Evolutionary conservation across 2,797 vertebrate genomes (phyloP).

Genomic region (Phoxinus dragarum): DNA sequence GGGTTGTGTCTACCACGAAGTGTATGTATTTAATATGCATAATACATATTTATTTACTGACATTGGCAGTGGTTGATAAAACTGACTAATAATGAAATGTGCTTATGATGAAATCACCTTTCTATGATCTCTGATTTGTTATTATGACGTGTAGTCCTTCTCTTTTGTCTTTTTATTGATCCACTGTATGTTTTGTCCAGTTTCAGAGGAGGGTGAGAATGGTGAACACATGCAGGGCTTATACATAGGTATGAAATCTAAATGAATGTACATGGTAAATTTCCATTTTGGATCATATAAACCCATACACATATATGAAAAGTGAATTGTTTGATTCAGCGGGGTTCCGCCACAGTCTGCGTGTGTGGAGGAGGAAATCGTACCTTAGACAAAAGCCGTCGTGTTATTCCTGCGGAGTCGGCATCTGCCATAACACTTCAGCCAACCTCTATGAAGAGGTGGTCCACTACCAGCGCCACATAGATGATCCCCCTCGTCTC

Average conservation of each 20-base stretch:
- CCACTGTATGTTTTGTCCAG: constrained; percentile 1
- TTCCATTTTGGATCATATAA: neutral
- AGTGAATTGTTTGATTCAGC: constrained; percentile 72
- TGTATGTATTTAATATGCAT: neutral
- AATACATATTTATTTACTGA: neutral
- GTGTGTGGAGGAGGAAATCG: constrained; percentile 84
- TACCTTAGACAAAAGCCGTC: constrained; percentile 69
- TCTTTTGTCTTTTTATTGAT: neutral
- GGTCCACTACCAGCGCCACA: constrained; percentile 82
- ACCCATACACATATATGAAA: constrained; percentile 68
- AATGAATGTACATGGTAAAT: neutral
- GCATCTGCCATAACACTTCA: constrained; percentile 66
- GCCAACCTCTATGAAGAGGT: constrained; percentile 88
- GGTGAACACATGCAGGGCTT: constrained; percentile 70
- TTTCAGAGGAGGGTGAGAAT: constrained; percentile 83
- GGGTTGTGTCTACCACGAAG: neutral
- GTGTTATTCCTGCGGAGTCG: constrained; percentile 71
- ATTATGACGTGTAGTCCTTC: neutral
- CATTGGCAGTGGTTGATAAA: neutral
- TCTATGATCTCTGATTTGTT: neutral
- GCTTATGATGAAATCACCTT: neutral
- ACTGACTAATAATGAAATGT: neutral
- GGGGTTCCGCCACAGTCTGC: constrained; percentile 89
- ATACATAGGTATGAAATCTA: constrained; percentile 70
- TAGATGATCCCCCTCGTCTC: constrained; percentile 81